Conservation (phyloP, 2,797 vertebrate species). For the Centroberyx gerrardi region DNA sequence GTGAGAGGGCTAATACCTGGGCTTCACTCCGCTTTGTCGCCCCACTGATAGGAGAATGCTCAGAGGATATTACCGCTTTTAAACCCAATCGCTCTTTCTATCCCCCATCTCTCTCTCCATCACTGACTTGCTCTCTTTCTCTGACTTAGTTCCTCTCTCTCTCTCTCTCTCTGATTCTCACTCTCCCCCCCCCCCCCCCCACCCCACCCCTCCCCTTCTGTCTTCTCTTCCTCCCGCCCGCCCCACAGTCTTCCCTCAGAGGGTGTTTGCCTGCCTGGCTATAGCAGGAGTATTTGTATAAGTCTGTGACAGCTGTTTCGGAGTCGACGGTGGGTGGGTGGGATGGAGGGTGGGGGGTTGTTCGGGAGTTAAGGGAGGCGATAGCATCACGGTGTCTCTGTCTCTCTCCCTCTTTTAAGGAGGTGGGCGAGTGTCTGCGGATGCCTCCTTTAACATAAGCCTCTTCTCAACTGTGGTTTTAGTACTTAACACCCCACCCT, state of each 20-base stretch:
- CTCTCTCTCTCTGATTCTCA: slow-evolving; percentile 43
- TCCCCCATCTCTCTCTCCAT: slow-evolving; percentile 73
- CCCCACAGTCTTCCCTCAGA: slow-evolving; percentile 63
- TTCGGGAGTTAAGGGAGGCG: slow-evolving; percentile 71
- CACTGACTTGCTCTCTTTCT: slow-evolving; percentile 62
- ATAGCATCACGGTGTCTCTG: slow-evolving; percentile 73
- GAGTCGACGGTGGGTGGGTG: slow-evolving; percentile 61
- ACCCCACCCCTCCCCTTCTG: slow-evolving; percentile 11
- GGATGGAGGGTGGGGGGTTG: slow-evolving; percentile 47
- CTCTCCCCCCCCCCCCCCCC: not conserved
- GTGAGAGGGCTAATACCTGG: slow-evolving; percentile 84
- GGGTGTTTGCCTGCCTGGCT: slow-evolving; percentile 77
- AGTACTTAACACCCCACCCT: slow-evolving; percentile 82
- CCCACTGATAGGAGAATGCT: slow-evolving; percentile 80
- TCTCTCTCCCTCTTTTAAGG: slow-evolving; percentile 64
- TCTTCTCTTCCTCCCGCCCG: slow-evolving; percentile 57
- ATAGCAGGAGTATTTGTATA: slow-evolving; percentile 74
- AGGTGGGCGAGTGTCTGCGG: slow-evolving; percentile 80
- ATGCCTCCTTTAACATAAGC: slow-evolving; percentile 86
- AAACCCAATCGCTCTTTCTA: slow-evolving; percentile 72
- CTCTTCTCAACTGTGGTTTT: slow-evolving; percentile 85
- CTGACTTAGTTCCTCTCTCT: slow-evolving; percentile 49
- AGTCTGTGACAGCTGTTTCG: slow-evolving; percentile 84
- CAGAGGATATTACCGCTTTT: slow-evolving; percentile 83
- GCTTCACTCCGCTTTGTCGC: slow-evolving; percentile 80